phyloP scores from a whole-genome alignment of 2,113 vertebrate species.

The Ariopsis seemanni region DNA sequence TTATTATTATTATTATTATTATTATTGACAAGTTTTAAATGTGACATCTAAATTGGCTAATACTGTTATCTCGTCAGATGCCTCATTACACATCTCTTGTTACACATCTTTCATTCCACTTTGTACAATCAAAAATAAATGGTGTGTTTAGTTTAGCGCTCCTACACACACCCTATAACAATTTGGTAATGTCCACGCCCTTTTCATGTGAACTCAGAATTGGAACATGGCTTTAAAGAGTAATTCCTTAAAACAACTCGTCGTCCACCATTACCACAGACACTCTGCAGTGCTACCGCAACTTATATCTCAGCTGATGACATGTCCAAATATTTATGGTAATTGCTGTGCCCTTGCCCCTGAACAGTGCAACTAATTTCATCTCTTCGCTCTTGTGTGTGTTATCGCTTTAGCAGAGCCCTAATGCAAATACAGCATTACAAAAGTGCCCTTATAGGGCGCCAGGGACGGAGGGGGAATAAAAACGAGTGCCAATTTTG shows the following conservation, averaged over 20 bases:
- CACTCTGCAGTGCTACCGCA: conserved; percentile 48
- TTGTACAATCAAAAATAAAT: neutral
- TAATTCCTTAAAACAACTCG: conserved; percentile 49
- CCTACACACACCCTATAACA: neutral
- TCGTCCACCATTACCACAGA: conserved; percentile 58
- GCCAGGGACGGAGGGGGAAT: conserved; percentile 53
- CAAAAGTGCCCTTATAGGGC: conserved; percentile 74
- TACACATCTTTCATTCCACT: too few species aligned
- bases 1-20: too few species aligned
- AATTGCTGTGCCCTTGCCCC: conserved; percentile 51
- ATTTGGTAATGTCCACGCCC: neutral
- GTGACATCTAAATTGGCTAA: neutral
- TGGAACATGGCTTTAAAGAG: conserved; percentile 41
- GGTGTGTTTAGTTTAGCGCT: neutral
- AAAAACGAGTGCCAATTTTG: conserved; percentile 72
- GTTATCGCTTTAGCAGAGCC: conserved; percentile 62
- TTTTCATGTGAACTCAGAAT: conserved; percentile 20
- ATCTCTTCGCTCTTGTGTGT: conserved; percentile 44
- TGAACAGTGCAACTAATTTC: conserved; percentile 73
- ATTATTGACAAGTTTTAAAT: neutral
- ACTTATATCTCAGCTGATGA: conserved; percentile 47
- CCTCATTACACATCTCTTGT: too few species aligned
- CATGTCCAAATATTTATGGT: conserved; percentile 66
- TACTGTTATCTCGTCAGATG: neutral
- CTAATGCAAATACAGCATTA: conserved; percentile 75